Conservation (phyloP, 1,140 invertebrate species). For the Belonocnema kinseyi region DNA sequence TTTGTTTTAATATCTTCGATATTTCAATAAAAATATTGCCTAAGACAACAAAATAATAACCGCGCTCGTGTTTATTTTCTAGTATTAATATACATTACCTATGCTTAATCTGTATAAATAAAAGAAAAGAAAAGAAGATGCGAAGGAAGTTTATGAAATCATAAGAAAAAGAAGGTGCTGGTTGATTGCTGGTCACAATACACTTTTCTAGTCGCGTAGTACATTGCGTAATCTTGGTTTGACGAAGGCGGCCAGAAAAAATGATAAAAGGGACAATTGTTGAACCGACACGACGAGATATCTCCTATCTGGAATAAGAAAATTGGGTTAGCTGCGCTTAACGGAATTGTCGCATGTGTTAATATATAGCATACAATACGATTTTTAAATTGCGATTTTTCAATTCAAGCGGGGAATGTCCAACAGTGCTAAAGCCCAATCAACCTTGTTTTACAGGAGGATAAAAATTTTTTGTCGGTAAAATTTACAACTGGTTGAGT, state of each 20-base stretch:
- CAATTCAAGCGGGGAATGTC: neutral
- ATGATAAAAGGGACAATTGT: constrained; percentile 65
- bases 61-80: too few relatives aligned
- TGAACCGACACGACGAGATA: constrained; percentile 67
- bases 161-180: constrained; percentile 41
- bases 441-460: too few relatives aligned
- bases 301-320: constrained; percentile 60
- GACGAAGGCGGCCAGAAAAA: constrained; percentile 54
- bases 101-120: too few relatives aligned
- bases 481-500: too few relatives aligned
- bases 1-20: too few relatives aligned
- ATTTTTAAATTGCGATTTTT: neutral
- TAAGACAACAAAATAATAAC: too few relatives aligned
- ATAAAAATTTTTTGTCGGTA: too few relatives aligned
- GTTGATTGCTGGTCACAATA: constrained; percentile 43
- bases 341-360: constrained; percentile 43
- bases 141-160: constrained; percentile 38
- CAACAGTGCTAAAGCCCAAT: too few relatives aligned
- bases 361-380: neutral
- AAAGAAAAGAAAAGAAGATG: constrained; percentile 35
- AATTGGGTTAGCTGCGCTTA: constrained; percentile 59
- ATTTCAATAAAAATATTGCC: too few relatives aligned
- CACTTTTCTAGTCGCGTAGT: constrained; percentile 45
- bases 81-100: too few relatives aligned
- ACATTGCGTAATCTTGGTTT: constrained; percentile 59